Percentiles rank a stretch among this genome's conserved stretches.
Evolutionary conservation across 2,888 invertebrate species (phyloP).

Genomic region (Sarcophaga rosellei): DNA sequence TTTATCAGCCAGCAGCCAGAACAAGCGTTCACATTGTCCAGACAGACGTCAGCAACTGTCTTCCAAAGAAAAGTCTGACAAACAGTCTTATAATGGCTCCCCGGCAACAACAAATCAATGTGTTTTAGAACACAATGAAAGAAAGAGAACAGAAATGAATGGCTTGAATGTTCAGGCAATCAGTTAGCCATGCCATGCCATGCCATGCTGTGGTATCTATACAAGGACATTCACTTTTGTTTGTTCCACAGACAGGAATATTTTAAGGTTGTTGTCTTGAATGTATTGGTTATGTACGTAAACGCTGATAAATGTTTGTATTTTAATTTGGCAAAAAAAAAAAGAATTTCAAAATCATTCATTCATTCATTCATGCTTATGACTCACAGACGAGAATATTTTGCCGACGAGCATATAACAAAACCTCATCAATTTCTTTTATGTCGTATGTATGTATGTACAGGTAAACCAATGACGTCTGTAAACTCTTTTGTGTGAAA

Average conservation of each 20-base stretch:
- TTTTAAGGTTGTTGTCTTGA: not conserved
- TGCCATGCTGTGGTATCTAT: not conserved
- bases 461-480: not conserved
- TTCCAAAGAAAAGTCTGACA: constrained; percentile 40
- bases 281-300: not conserved
- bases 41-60: constrained; percentile 15
- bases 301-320: constrained; percentile 6
- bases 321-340: not conserved
- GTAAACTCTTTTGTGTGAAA: not conserved
- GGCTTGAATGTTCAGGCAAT: not conserved
- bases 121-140: constrained; percentile 32
- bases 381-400: constrained; percentile 30
- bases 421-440: constrained; percentile 24
- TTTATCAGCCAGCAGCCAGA: too few species aligned
- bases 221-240: constrained; percentile 45
- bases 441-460: not conserved
- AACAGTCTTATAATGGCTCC: constrained; percentile 29
- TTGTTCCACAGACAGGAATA: not conserved
- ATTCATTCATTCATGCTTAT: constrained; percentile 56
- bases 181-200: not conserved
- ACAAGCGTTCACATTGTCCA: too few species aligned
- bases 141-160: constrained; percentile 1
- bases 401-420: not conserved
- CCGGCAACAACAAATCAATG: constrained; percentile 44
- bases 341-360: constrained; percentile 9